These are phyloP conservation scores for Olivierus martensii DNA, from an alignment of 1,140 invertebrate genomes.

Conservation along the genomic window DNA sequence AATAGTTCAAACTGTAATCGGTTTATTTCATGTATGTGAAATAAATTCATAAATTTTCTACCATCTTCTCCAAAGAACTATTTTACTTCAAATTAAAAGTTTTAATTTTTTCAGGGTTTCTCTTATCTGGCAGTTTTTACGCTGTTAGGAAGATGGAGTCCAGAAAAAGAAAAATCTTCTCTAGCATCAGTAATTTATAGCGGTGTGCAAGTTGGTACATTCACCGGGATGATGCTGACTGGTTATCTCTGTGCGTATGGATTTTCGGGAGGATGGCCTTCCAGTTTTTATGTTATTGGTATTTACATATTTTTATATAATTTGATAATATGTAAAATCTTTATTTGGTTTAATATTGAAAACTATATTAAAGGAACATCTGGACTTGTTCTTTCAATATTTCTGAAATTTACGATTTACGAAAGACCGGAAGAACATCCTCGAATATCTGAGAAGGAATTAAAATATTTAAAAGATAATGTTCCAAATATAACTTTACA, in stretches of 20 bases:
- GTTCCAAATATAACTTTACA: too few relatives aligned
- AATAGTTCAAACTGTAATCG: slow-evolving; percentile 27
- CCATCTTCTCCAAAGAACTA: too few relatives aligned
- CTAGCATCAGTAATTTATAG: neutral
- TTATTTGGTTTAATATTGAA: too few relatives aligned
- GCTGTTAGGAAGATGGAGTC: neutral
- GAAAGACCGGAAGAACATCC: too few relatives aligned
- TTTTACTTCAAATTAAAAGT: neutral
- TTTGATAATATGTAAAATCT: too few relatives aligned
- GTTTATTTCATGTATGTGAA: slow-evolving; percentile 30
- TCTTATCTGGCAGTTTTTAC: neutral
- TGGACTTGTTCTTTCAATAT: too few relatives aligned
- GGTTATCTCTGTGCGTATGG: slow-evolving; percentile 9
- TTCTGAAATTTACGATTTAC: too few relatives aligned
- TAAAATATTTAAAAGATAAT: too few relatives aligned
- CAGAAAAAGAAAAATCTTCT: neutral
- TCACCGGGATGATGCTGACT: slow-evolving; percentile 6
- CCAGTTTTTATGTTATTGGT: slow-evolving; percentile 17
- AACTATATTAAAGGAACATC: too few relatives aligned
- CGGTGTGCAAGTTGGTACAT: slow-evolving; percentile 2
- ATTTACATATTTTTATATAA: too few relatives aligned
- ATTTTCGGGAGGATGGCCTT: slow-evolving; percentile 18
- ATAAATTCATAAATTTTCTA: too few relatives aligned
- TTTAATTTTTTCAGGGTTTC: neutral
- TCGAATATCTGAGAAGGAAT: too few relatives aligned